These are phyloP conservation scores for Spilarctia lutea DNA, from an alignment of 2,888 invertebrate genomes.

Conservation along the genomic window DNA sequence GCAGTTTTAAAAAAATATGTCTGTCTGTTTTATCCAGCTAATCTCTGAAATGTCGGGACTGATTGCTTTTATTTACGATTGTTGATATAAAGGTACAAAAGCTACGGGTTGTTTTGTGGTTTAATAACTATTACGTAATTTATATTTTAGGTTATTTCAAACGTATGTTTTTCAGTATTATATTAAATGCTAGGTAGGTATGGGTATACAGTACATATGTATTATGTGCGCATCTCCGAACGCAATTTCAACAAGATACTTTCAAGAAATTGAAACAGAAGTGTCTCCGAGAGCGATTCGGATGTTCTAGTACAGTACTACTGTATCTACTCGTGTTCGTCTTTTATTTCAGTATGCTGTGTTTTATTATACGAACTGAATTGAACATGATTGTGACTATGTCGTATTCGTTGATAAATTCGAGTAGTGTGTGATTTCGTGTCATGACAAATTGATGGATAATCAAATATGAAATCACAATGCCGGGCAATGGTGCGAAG, in stretches of 20 bases:
- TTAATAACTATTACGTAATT: no score
- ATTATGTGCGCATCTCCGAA: constrained; percentile 58
- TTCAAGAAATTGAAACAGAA: constrained; percentile 80
- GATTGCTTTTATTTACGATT: background rate
- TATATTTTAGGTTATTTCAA: no score
- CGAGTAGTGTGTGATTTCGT: constrained; percentile 31
- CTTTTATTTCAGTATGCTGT: constrained; percentile 47
- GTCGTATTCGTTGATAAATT: constrained; percentile 33
- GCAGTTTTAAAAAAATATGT: no score
- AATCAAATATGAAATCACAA: constrained; percentile 45
- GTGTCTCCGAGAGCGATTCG: constrained; percentile 67
- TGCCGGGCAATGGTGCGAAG: constrained; percentile 11
- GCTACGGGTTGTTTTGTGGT: background rate
- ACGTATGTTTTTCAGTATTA: no score
- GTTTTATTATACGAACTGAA: constrained; percentile 50
- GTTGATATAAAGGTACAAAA: background rate
- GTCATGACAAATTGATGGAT: constrained; percentile 51
- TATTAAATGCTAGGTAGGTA: background rate
- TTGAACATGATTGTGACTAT: constrained; percentile 44
- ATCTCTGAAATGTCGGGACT: no score
- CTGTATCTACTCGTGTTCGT: constrained; percentile 29
- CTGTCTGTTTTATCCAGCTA: no score
- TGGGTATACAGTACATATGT: constrained; percentile 5
- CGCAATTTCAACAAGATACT: constrained; percentile 74
- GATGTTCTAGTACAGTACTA: constrained; percentile 42